These are phyloP conservation scores for Cyprinodon tularosa DNA, from an alignment of 2,113 vertebrate genomes.

Conservation along the genomic window DNA sequence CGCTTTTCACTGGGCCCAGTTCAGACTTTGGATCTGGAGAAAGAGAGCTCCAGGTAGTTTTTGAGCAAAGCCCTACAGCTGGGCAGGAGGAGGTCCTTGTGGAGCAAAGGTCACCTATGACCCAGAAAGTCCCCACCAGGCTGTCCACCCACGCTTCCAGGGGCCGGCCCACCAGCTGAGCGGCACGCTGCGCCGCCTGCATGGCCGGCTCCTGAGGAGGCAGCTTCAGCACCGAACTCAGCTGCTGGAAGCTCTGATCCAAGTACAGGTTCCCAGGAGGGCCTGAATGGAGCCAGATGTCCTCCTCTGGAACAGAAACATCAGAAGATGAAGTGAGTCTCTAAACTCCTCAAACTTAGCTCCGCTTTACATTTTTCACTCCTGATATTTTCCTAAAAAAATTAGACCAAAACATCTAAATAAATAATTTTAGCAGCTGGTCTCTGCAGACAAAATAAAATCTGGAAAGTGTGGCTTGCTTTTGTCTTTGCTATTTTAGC, in stretches of 20 bases:
- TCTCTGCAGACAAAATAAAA: too few species aligned
- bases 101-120: conserved; percentile 80
- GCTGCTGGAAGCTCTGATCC: conserved; percentile 94
- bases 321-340: background rate
- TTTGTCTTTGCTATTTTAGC: too few species aligned
- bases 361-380: background rate
- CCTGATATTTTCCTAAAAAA: background rate
- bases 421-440: too few species aligned
- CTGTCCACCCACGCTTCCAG: conserved; percentile 90
- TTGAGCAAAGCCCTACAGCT: conserved; percentile 82
- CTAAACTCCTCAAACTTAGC: background rate
- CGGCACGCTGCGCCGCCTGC: conserved; percentile 73
- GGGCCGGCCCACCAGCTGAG: conserved; percentile 80
- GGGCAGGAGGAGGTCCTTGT: conserved; percentile 79
- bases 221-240: conserved; percentile 88
- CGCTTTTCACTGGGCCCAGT: conserved; percentile 87
- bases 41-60: conserved; percentile 92
- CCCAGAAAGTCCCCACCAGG: conserved; percentile 86
- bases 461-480: too few species aligned
- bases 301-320: conserved; percentile 81
- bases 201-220: conserved; percentile 76
- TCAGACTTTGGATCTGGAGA: conserved; percentile 96
- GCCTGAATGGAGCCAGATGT: conserved; percentile 89
- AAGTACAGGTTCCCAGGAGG: conserved; percentile 90
- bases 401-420: background rate